Evolutionary conservation across 2,888 invertebrate species (phyloP).

Genomic region (Trissoscelio sp.): DNA sequence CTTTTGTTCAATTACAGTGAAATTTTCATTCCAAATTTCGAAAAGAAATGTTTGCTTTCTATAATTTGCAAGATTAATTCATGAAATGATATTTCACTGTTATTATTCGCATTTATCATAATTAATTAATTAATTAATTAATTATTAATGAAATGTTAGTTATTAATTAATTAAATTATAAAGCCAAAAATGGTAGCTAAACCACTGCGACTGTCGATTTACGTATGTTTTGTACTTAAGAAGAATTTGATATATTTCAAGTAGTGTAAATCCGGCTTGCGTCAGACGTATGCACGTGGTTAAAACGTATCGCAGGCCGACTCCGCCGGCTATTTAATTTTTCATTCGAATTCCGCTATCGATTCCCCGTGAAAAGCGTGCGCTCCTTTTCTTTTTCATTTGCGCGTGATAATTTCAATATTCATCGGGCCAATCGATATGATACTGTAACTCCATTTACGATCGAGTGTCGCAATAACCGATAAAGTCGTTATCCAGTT

Average conservation of each 20-base stretch:
- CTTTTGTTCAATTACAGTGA: background rate
- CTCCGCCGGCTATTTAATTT: slow-evolving; percentile 39
- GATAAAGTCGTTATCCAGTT: slow-evolving; percentile 15
- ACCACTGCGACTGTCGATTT: slow-evolving; percentile 34
- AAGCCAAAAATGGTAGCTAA: slow-evolving; percentile 45
- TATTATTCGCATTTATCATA: too few relatives aligned
- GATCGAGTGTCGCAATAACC: slow-evolving; percentile 24
- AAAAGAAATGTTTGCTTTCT: too few relatives aligned
- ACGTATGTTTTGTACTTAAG: slow-evolving; percentile 41
- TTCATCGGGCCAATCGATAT: slow-evolving; percentile 17
- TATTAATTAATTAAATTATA: too few relatives aligned
- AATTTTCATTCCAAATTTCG: background rate
- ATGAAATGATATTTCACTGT: too few relatives aligned
- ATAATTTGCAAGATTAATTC: too few relatives aligned
- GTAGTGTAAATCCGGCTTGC: slow-evolving; percentile 39
- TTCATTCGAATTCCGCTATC: slow-evolving; percentile 36
- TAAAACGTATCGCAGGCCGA: slow-evolving; percentile 35
- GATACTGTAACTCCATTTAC: slow-evolving; percentile 7
- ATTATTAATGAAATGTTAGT: too few relatives aligned
- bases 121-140: too few relatives aligned
- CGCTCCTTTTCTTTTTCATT: slow-evolving; percentile 34
- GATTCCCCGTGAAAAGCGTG: background rate
- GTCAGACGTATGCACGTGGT: slow-evolving; percentile 44
- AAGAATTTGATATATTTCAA: slow-evolving; percentile 53
- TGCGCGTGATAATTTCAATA: slow-evolving; percentile 42